Evolutionary conservation across 2,888 invertebrate species (phyloP), one percentile per base, ranked within the genome.

Genomic region (Yponomeuta plumbellus): DNA sequence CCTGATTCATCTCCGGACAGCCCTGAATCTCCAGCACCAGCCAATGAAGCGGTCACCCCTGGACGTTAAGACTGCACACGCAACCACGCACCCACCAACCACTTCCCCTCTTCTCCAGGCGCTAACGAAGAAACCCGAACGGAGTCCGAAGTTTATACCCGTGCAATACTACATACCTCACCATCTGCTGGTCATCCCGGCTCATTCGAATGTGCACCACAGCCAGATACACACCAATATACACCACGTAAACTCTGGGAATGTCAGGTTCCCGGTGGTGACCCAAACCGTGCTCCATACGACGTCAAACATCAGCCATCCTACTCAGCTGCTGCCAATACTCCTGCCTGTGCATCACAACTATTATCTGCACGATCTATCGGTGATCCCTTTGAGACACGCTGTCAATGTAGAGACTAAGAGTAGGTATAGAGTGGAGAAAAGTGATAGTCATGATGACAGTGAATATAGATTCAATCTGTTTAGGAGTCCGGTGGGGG

Each of bases 161-260:
- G 20, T 44, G 10, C 63, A 44, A 23, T 64, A 22, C 21, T 21
- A 13, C 44, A 44, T 64, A 22, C 63, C 63, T 21, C 63, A 39
- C 11, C 63, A 44, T 6, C 21, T 64, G 22, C 13, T 64, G 21
- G 63, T 64, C 3, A 26, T 61, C 11, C 61, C 61, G 6, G 61
- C 61, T 23, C 61, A n/a, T n/a, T 67, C 67, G 0, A 67, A 67
- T 17, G 58, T 67, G 57, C 67, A 62, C 26, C 67, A 67, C 34
- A 65, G 65, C 21, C 56, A 65, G 22, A 39, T 67, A 13, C 65
- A 67, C 13, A 65, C 67, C 13, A 65, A 61, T 21, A 22, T 65
- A 2, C 65, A 65, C 21, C 22, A 61, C 11, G 6, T 66, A 5
- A 11, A 23, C 17, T 61, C n/a, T 11, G 67, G 64, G 17, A 65